Base-by-base conservation (phyloP, 2,888 invertebrate species). In the Liopterus haemorrhoidalis region DNA sequence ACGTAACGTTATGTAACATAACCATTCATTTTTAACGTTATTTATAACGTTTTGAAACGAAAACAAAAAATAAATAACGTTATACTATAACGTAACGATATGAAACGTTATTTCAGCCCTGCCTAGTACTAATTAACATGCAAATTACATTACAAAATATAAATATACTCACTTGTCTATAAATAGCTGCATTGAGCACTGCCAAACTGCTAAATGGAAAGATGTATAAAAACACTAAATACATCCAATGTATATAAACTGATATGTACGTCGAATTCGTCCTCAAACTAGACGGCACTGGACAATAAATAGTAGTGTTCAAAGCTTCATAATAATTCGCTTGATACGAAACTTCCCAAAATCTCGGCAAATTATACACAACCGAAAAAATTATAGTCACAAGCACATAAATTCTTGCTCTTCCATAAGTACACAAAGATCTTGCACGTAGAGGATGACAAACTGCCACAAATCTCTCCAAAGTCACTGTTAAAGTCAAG, bases 401-500 rank as follows among this genome's bases (percentile, higher is more conserved):
- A 20, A 86, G 71, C 41, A 94, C 90, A 65, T 92, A 93, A 59
- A 87, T 76, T 52, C 89, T 78, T 41, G 85, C 95, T 50, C 84
- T 76, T 35, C 85, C 82, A 60, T 91, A 89, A 2, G 95, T 95
- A 70, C 95, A 95, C 56, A 94, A 76, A 2, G 89, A 87, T 41
- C 90, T 76, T 2, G 94, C 93, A 51, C 81, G 78, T 38, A 96
- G 73, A 1, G 95, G 95, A 63, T 88, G 88, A 62, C 90, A 90
- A 21, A 91, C 90, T 3, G 94, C 94, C 50, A 95, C 91, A 73
- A 93, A 97, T 41, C 96, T 78, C 67, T 95, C 95, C 59, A 93
- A 73, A 1, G 93, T 92, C 44, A 94, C 90, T 51, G 90, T 91
- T 48, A 87, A 73, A 32, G 86, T 87, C 61, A 96, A 76, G 72